Conservation (phyloP, 1,140 invertebrate species). For the Glossosoma conforme region DNA sequence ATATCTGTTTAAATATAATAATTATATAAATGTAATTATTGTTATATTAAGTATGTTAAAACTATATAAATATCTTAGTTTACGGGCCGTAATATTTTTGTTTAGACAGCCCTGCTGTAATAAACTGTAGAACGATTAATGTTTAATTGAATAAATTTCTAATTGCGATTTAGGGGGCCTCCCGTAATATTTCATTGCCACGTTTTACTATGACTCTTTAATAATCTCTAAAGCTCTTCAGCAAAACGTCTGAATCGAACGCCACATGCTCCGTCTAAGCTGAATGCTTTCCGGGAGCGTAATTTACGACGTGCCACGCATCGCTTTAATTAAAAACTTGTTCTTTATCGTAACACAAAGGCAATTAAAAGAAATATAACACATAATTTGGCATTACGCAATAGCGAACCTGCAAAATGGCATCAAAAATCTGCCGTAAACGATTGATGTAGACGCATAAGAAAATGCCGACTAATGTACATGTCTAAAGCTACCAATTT, state of each 20-base stretch:
- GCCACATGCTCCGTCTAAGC: slow-evolving; percentile 21
- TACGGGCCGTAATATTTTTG: too few relatives aligned
- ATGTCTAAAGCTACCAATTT: too few relatives aligned
- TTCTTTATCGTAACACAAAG: slow-evolving; percentile 29
- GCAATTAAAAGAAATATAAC: slow-evolving; percentile 28
- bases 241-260: slow-evolving; percentile 24
- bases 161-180: slow-evolving; percentile 8
- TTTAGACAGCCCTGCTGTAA: too few relatives aligned
- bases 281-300: slow-evolving; percentile 20
- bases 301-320: slow-evolving; percentile 22
- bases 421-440: background rate
- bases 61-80: too few relatives aligned
- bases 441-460: too few relatives aligned
- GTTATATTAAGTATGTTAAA: too few relatives aligned
- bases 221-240: slow-evolving; percentile 8
- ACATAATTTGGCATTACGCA: slow-evolving; percentile 23
- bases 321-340: slow-evolving; percentile 30
- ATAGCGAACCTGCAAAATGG: background rate
- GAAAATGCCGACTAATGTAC: too few relatives aligned
- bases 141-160: slow-evolving; percentile 8
- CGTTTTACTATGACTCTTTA: too few relatives aligned
- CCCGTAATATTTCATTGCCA: slow-evolving; percentile 15
- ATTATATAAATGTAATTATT: too few relatives aligned
- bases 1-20: too few relatives aligned
- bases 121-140: too few relatives aligned